Evolutionary conservation across 2,113 vertebrate species (phyloP).

Genomic region (Rhagologus leucostigma): DNA sequence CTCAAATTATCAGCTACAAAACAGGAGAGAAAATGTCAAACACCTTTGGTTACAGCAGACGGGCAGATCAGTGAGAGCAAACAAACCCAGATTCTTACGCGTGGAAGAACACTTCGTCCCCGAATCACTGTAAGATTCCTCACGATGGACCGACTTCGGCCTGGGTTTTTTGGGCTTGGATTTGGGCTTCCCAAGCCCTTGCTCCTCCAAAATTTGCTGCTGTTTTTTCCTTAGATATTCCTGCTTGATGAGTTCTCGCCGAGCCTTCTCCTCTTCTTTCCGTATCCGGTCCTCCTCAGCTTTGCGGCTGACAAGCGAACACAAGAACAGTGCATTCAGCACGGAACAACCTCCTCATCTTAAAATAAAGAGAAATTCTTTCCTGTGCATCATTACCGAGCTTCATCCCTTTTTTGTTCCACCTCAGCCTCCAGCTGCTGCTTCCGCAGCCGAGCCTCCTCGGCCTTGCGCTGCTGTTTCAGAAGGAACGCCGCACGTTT

Average conservation of each 20-base stretch:
- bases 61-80: background rate
- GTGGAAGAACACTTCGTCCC: slow-evolving; percentile 83
- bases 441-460: slow-evolving; percentile 86
- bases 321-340: background rate
- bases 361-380: background rate
- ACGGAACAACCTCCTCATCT: rapidly evolving
- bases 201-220: slow-evolving; percentile 90
- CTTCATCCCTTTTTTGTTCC: slow-evolving; percentile 89
- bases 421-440: slow-evolving; percentile 88
- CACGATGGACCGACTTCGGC: slow-evolving; percentile 88
- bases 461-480: slow-evolving; percentile 94
- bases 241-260: slow-evolving; percentile 94
- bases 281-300: slow-evolving; percentile 91
- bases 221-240: slow-evolving; percentile 92
- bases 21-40: background rate
- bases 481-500: slow-evolving; percentile 90
- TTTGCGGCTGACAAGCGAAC: slow-evolving; percentile 78
- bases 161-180: slow-evolving; percentile 79
- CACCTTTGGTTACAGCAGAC: background rate
- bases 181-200: slow-evolving; percentile 85
- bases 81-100: slow-evolving; percentile 66
- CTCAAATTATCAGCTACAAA: slow-evolving; percentile 84
- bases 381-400: slow-evolving; percentile 71
- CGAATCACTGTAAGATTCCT: slow-evolving; percentile 79
- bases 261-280: slow-evolving; percentile 94